These are phyloP conservation scores for Oophaga sylvatica DNA, from an alignment of 2,797 vertebrate genomes.

Conservation along the genomic window DNA sequence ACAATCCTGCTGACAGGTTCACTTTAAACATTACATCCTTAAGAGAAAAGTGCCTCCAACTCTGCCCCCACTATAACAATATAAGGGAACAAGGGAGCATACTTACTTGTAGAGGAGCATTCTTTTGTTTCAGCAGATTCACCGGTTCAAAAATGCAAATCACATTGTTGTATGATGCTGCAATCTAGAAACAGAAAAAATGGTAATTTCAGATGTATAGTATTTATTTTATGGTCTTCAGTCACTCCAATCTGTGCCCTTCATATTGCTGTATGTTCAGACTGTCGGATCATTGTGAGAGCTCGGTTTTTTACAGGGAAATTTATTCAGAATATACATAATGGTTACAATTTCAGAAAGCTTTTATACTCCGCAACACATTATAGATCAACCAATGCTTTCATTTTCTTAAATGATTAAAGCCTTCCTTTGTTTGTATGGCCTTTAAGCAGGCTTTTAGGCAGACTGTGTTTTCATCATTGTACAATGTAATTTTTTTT, in stretches of 20 bases:
- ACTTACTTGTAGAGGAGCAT: slow-evolving; percentile 80
- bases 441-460: not conserved
- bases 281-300: too few species aligned
- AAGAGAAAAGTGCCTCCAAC: not conserved
- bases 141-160: slow-evolving; percentile 94
- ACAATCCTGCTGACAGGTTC: too few species aligned
- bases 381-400: not conserved
- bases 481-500: not conserved
- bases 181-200: slow-evolving; percentile 80
- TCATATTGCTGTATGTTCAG: too few species aligned
- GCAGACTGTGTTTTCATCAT: not conserved
- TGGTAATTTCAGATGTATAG: too few species aligned
- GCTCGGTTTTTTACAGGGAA: not conserved
- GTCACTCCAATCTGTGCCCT: too few species aligned
- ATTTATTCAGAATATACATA: not conserved
- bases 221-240: too few species aligned
- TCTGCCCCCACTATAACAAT: not conserved
- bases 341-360: not conserved
- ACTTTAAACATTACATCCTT: not conserved
- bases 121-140: slow-evolving; percentile 78
- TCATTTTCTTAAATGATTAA: not conserved
- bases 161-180: slow-evolving; percentile 92
- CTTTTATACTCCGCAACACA: not conserved
- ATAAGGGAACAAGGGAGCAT: not conserved
- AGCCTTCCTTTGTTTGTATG: not conserved